Evolutionary conservation across 2,797 vertebrate species (phyloP).

Genomic region (Sarcophilus harrisii): DNA sequence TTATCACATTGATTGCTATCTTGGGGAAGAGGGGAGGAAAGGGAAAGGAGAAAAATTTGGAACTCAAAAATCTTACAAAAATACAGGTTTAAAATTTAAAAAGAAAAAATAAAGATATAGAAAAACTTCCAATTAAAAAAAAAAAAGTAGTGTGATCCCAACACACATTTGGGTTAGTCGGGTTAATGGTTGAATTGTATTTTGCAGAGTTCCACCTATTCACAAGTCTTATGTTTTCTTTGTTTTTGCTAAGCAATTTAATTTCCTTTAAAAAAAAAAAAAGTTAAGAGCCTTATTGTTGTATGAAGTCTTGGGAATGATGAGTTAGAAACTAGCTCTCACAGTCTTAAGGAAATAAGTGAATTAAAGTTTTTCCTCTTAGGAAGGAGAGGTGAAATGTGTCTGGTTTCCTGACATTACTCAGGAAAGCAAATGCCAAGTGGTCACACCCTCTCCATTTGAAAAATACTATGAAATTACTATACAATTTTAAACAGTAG

Average conservation of each 20-base stretch:
- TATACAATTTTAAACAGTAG: not conserved
- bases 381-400: constrained; percentile 68
- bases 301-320: constrained; percentile 24
- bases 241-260: constrained; percentile 27
- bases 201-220: not conserved
- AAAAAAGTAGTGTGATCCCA: too few relatives aligned
- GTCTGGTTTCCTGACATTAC: constrained; percentile 71
- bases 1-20: too few relatives aligned
- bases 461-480: not conserved
- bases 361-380: constrained; percentile 59
- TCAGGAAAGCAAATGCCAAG: constrained; percentile 61
- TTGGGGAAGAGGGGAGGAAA: too few relatives aligned
- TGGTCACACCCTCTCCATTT: not conserved
- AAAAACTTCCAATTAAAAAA: too few relatives aligned
- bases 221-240: constrained; percentile 10
- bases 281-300: constrained; percentile 37
- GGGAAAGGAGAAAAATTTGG: too few relatives aligned
- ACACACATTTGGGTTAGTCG: not conserved
- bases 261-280: constrained; percentile 29
- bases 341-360: constrained; percentile 68
- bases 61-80: too few relatives aligned
- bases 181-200: not conserved
- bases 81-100: too few relatives aligned
- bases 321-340: constrained; percentile 65
- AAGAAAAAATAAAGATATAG: too few relatives aligned